phyloP scores from a whole-genome alignment of 2,888 invertebrate species.

The Idaea aversata region DNA sequence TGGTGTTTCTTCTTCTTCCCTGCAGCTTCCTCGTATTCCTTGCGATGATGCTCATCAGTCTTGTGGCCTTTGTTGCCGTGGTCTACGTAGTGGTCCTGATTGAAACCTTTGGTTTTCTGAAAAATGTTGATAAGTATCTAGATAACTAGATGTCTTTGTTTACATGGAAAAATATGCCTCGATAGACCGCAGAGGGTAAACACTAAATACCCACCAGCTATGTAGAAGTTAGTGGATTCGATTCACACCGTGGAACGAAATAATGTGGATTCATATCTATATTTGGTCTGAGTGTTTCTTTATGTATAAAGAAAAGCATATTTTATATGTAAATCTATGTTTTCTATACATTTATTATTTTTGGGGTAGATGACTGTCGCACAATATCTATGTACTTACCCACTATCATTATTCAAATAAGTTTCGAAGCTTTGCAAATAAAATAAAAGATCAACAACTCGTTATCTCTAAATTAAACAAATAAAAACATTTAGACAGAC shows the following conservation, averaged over 20 bases:
- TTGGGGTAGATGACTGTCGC: no score
- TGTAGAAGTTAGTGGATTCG: no score
- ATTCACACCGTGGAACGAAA: no score
- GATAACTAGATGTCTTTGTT: background rate
- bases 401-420: background rate
- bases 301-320: no score
- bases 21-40: conserved; percentile 82
- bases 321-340: no score
- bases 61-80: conserved; percentile 81
- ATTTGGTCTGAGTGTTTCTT: no score
- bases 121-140: conserved; percentile 21
- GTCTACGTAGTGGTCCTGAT: conserved; percentile 80
- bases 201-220: no score
- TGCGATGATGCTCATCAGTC: conserved; percentile 79
- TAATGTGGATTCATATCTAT: no score
- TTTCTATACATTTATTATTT: no score
- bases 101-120: conserved; percentile 79
- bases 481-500: background rate
- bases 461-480: background rate
- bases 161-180: no score
- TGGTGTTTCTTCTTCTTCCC: conserved; percentile 83
- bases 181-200: no score
- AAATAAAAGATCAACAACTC: background rate
- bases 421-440: background rate
- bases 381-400: no score